These are phyloP conservation scores for Astreopora myriophthalma DNA, from an alignment of 64 coral and sea anemone genomes.

Conservation along the genomic window DNA sequence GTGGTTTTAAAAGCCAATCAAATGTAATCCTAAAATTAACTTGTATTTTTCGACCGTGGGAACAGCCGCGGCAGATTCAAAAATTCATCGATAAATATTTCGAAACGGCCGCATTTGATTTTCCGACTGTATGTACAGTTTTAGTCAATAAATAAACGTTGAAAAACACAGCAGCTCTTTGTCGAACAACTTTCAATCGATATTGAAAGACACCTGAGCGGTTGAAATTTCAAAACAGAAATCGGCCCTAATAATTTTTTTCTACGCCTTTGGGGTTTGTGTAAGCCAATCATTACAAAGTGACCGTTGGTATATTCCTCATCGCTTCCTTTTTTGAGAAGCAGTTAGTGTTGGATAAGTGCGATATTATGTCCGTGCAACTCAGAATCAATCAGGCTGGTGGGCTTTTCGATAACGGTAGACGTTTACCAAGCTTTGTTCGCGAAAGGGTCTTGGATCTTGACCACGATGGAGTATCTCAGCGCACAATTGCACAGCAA, in stretches of 20 bases:
- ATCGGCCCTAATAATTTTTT: no score
- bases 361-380: constrained; percentile 1
- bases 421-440: background rate
- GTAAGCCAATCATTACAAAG: no score
- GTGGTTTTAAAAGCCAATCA: background rate
- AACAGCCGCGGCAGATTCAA: background rate
- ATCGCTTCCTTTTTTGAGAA: background rate
- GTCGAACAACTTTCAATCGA: no score
- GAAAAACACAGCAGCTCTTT: no score
- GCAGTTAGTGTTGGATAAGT: background rate
- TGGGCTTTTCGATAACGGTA: constrained; percentile 34
- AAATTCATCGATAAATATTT: background rate
- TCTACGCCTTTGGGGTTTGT: no score
- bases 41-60: background rate
- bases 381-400: constrained; percentile 4
- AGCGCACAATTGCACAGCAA: constrained; percentile 20
- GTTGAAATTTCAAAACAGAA: no score
- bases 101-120: no score
- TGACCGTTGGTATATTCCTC: no score
- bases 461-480: background rate
- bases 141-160: no score
- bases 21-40: background rate
- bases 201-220: no score
- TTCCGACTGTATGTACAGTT: no score
- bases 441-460: constrained; percentile 51